Evolutionary conservation across 2,797 vertebrate species (phyloP), one percentile per base, ranked within the genome.

Genomic region (Halcyon smyrnensis): DNA sequence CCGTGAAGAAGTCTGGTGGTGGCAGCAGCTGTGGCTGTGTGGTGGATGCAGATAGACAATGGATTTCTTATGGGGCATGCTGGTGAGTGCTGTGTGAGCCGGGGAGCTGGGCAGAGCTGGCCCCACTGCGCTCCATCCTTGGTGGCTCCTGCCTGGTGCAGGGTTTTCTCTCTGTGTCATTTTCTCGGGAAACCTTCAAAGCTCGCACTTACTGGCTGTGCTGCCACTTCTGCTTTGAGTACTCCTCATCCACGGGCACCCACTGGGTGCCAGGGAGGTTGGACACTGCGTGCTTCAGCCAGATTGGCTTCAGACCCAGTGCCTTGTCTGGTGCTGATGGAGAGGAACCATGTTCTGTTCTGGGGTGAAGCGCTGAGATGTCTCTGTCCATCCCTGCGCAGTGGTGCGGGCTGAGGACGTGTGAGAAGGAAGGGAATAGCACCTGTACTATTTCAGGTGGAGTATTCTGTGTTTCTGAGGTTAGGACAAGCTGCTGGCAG

Each of bases 51-150:
- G 51, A 83, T 89, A 82, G 81, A 93, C 90, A 93, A 98, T 90
- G 97, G 97, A 97, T 90, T 97, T 97, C 92, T 79, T 98, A 48
- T 75, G 56, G 95, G 97, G 43, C 34, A 11, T 97, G 65, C 71
- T 97, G 98, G 98, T 98, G 91, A 98, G 97, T 97, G 92, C 48
- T 56, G 12, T 9, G 0, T 1, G 16, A 23, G 46, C 9, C 0
- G 0, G 18, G 32, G 32, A 16, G 9, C 57, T 8, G 45, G 37
- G 67, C 45, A 45, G 53, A 28, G n/a, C 36, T 37, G 32, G 79
- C 60, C 28, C 54, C 2, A 1, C 74, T 51, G 57, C 1, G 6
- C 53, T 50, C 56, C 19, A 0, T 69, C 68, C 6, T 0, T 12
- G 68, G 23, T 4, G 6, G 36, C 36, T 75, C n/a, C 41, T 0